Percentiles rank a stretch among this genome's conserved stretches.
Evolutionary conservation across 2,888 invertebrate genomes (phyloP).

Genomic region (Eupithecia subumbrata): DNA sequence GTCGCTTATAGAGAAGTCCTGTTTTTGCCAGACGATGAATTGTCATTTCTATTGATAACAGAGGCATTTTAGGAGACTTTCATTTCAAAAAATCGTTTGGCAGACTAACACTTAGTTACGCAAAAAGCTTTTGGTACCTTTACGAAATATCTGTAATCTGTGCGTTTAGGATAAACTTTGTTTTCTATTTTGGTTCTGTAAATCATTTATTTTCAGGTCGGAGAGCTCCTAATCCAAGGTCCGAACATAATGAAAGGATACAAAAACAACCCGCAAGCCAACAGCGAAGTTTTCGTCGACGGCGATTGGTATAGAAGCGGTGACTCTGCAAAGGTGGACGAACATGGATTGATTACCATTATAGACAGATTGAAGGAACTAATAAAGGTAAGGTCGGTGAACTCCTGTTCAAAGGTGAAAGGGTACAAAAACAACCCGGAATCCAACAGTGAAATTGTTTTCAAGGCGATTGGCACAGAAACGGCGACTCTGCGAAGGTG

Average conservation of each 20-base stretch:
- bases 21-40: no score
- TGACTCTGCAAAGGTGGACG: slow-evolving; percentile 87
- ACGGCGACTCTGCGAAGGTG: slow-evolving; percentile 88
- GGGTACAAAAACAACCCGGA: slow-evolving; percentile 90
- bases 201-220: slow-evolving; percentile 67
- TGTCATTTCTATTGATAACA: no score
- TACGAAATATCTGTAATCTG: no score
- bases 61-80: no score
- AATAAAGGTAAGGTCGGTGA: slow-evolving; percentile 91
- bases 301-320: slow-evolving; percentile 91
- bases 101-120: no score
- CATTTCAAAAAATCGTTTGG: no score
- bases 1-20: no score
- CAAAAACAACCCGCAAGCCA: slow-evolving; percentile 89
- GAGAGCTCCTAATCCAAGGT: slow-evolving; percentile 90
- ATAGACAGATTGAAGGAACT: slow-evolving; percentile 91
- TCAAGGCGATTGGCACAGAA: slow-evolving; percentile 89
- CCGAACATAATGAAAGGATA: slow-evolving; percentile 94
- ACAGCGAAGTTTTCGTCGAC: slow-evolving; percentile 85
- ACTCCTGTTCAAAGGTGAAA: slow-evolving; percentile 89
- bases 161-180: no score
- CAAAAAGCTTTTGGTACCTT: no score
- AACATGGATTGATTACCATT: slow-evolving; percentile 87
- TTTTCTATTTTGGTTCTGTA: neutral
- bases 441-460: slow-evolving; percentile 87